phyloP scores from a whole-genome alignment of 2,797 vertebrate species.

The Siniperca scherzeri region DNA sequence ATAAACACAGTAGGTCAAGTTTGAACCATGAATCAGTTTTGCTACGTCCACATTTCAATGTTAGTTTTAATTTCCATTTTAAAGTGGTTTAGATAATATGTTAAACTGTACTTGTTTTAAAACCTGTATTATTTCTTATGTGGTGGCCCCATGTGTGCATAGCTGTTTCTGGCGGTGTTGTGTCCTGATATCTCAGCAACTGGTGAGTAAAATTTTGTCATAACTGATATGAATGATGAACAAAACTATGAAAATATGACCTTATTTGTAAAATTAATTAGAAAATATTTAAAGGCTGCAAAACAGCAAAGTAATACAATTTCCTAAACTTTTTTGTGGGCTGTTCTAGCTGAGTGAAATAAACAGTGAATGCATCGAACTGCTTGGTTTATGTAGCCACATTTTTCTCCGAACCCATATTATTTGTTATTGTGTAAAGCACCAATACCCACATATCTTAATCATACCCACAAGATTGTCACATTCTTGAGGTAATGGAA shows the following conservation, averaged over 20 bases:
- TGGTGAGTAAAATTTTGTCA: neutral
- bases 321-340: neutral
- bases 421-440: conserved; percentile 13
- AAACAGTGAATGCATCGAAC: neutral
- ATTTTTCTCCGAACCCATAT: neutral
- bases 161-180: neutral
- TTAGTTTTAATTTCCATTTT: neutral
- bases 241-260: neutral
- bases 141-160: neutral
- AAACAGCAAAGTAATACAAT: neutral
- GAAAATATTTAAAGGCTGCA: neutral
- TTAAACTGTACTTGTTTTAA: neutral
- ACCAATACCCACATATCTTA: too few species aligned
- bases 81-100: neutral
- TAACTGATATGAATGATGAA: neutral
- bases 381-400: neutral
- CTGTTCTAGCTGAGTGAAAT: neutral
- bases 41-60: neutral
- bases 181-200: neutral
- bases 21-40: neutral
- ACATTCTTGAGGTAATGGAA: neutral
- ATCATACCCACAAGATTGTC: neutral
- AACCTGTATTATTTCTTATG: neutral
- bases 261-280: neutral
- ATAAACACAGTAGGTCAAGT: neutral